phyloP scores from a whole-genome alignment of 2,888 invertebrate species.

The Limnephilus lunatus region DNA sequence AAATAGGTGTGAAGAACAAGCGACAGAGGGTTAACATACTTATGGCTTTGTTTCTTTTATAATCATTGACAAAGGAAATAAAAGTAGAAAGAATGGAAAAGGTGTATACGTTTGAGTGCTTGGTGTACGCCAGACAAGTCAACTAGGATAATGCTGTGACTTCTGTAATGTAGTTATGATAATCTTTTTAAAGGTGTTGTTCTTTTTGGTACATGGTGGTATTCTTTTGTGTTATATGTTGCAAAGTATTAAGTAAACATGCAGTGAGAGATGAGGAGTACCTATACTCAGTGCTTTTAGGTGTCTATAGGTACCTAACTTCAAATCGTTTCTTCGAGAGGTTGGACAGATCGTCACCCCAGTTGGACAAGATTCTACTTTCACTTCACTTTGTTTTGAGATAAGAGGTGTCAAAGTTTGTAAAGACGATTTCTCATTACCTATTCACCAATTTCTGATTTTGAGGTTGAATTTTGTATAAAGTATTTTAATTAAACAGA shows the following conservation, averaged over 20 bases:
- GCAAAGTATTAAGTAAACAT: neutral
- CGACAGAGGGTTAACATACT: constrained; percentile 18
- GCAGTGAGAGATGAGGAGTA: neutral
- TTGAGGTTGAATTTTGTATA: too few species aligned
- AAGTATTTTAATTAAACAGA: too few species aligned
- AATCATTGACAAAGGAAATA: constrained; percentile 16
- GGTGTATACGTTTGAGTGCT: neutral
- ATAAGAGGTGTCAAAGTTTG: too few species aligned
- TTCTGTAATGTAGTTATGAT: neutral
- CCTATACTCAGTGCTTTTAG: neutral
- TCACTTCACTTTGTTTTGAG: too few species aligned
- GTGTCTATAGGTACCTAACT: neutral
- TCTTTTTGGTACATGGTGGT: neutral
- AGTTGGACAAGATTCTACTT: too few species aligned
- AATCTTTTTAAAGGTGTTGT: neutral
- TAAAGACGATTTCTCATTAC: too few species aligned
- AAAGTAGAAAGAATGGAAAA: neutral
- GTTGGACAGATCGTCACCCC: neutral
- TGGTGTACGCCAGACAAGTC: neutral
- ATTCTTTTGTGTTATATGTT: neutral
- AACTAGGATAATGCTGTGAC: neutral
- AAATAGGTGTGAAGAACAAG: constrained; percentile 41
- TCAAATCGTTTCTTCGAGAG: neutral
- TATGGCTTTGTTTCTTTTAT: constrained; percentile 20
- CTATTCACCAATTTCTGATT: too few species aligned